phyloP scores from a whole-genome alignment of 2,888 invertebrate genomes.

The Bellardia bayeri region DNA sequence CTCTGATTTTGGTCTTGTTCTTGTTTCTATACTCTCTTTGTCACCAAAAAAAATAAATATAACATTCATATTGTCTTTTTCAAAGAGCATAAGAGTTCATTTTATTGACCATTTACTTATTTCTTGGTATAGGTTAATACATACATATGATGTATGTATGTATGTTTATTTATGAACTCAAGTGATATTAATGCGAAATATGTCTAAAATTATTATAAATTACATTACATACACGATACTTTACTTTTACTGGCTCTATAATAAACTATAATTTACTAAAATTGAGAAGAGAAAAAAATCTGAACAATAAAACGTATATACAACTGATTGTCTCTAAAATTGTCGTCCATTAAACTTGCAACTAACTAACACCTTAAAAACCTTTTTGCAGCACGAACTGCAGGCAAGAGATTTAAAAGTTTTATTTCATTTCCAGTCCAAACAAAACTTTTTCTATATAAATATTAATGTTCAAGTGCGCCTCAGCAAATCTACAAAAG shows the following conservation, averaged over 20 bases:
- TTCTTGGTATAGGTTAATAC: no score
- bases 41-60: no score
- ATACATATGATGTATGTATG: no score
- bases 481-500: no score
- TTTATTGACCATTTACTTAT: no score
- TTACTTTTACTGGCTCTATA: background rate
- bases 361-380: constrained; percentile 46
- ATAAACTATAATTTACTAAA: constrained; percentile 17
- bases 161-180: no score
- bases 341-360: constrained; percentile 51
- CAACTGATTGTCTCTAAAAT: constrained; percentile 40
- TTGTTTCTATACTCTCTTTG: no score
- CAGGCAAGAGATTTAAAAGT: background rate
- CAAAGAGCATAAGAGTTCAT: no score
- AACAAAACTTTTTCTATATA: background rate
- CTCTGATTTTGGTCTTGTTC: background rate
- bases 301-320: constrained; percentile 4
- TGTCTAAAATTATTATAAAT: constrained; percentile 6
- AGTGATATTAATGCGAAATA: background rate
- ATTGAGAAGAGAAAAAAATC: background rate
- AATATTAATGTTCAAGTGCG: background rate
- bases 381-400: constrained; percentile 18
- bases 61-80: no score
- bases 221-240: background rate
- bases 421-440: background rate